Evolutionary conservation across 2,888 invertebrate species (phyloP).

Genomic region (Dendrolimus houi): DNA sequence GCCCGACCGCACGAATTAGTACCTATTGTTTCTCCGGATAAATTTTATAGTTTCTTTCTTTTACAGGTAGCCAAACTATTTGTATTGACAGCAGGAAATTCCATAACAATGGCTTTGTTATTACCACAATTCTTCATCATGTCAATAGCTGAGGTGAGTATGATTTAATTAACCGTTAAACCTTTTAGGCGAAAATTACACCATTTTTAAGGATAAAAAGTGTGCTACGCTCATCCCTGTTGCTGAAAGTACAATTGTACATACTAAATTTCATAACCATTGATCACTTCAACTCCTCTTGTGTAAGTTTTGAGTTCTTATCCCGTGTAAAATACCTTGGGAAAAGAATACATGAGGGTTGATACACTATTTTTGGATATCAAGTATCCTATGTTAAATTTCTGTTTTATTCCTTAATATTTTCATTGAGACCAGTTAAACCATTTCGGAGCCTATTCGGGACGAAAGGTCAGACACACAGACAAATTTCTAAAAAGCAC

Average conservation of each 20-base stretch:
- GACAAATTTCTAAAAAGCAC: no score
- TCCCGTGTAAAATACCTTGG: no score
- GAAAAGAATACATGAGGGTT: no score
- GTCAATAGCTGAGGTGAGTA: slow-evolving; percentile 84
- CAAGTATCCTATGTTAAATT: no score
- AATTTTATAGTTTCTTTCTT: slow-evolving; percentile 15
- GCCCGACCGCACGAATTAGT: not conserved
- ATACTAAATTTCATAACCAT: not conserved
- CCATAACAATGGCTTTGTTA: slow-evolving; percentile 83
- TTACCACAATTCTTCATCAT: slow-evolving; percentile 90
- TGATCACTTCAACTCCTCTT: no score
- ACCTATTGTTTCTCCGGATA: not conserved
- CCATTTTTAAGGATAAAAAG: not conserved
- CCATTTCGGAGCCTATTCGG: no score
- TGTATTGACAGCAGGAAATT: slow-evolving; percentile 78
- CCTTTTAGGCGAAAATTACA: not conserved
- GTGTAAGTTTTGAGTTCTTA: no score
- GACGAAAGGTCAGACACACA: no score
- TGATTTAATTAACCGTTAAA: not conserved
- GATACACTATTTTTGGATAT: no score
- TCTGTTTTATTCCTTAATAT: no score
- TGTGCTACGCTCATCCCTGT: not conserved
- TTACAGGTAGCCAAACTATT: slow-evolving; percentile 39
- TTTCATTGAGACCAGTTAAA: no score
- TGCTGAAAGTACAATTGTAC: not conserved